Evolutionary conservation across 2,888 invertebrate species (phyloP), one percentile per base, ranked within the genome.

Genomic region (Scrobipalpa costella): DNA sequence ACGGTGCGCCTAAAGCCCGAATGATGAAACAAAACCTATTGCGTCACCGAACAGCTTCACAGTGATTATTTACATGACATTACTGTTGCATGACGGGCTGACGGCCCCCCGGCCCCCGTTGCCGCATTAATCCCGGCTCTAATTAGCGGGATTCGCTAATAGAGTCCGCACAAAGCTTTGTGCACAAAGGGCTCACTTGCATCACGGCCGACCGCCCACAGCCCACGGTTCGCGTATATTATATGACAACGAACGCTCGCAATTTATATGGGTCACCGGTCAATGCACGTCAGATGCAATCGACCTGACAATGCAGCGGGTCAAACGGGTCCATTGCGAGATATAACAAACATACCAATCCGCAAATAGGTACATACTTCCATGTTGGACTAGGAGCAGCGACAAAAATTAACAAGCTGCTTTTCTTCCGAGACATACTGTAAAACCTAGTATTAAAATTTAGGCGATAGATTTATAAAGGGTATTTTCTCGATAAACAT

Each of bases 11-110:
- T 78, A 82, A 84, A 88, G 84, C 85, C 84, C 77, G 70, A 75
- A 80, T 90, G 89, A 86, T 83, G 90, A 90, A 89, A 90, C 87
- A 85, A 88, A 86, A 86, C 86, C 84, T 76, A 85, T 88, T 90
- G 86, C 88, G 80, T 87, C 87, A 90, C 77, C 72, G 81, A 82
- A 79, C 84, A 79, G 80, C 84, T 88, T 87, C 87, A 88, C 85
- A 84, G 83, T 81, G 83, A 88, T 88, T 87, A 87, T 89, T 88
- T 86, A 86, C 84, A 86, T 85, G 86, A 84, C 87, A 85, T 83
- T 87, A 86, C 81, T 82, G 80, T 81, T 76, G 75, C 81, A 80
- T 74, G 76, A 74, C 52, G 71, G 66, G 7, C 70, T 66, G 66
- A 61, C 66, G n/a, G n/a, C n/a, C n/a, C n/a, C n/a, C n/a, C n/a